Evolutionary conservation across 1,140 invertebrate genomes (phyloP).

Genomic region (Bombus picipes): DNA sequence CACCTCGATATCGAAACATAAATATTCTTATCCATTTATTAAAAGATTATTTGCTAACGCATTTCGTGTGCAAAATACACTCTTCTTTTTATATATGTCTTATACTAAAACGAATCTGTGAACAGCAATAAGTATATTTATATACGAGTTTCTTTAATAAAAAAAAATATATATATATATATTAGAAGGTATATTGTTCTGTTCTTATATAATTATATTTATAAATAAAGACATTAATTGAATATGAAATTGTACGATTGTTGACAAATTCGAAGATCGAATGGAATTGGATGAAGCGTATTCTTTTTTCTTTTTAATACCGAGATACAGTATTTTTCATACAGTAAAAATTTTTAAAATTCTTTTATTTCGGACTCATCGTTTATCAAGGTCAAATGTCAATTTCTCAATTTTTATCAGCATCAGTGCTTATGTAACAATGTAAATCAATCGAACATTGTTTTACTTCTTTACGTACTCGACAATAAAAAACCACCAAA

Average conservation of each 20-base stretch:
- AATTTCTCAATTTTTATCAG: not conserved
- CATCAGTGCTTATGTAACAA: not conserved
- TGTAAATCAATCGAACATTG: not conserved
- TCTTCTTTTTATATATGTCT: not conserved
- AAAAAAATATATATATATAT: not conserved
- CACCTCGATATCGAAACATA: not conserved
- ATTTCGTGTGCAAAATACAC: not conserved
- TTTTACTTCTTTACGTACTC: not conserved
- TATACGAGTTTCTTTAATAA: not conserved
- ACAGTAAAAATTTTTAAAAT: not conserved
- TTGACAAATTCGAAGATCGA: not conserved
- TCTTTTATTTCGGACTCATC: not conserved
- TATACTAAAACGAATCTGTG: not conserved
- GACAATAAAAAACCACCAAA: not conserved
- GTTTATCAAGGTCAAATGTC: constrained; percentile 2
- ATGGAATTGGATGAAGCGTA: not conserved
- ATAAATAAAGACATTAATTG: not conserved
- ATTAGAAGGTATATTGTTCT: not conserved
- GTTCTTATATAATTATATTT: not conserved
- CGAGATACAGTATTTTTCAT: not conserved
- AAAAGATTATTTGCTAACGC: not conserved
- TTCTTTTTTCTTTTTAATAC: not conserved
- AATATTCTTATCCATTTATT: not conserved
- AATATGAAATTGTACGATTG: not conserved
- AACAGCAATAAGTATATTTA: not conserved